phyloP scores from a whole-genome alignment of 2,888 invertebrate genomes.

The Nycteola revayana region DNA sequence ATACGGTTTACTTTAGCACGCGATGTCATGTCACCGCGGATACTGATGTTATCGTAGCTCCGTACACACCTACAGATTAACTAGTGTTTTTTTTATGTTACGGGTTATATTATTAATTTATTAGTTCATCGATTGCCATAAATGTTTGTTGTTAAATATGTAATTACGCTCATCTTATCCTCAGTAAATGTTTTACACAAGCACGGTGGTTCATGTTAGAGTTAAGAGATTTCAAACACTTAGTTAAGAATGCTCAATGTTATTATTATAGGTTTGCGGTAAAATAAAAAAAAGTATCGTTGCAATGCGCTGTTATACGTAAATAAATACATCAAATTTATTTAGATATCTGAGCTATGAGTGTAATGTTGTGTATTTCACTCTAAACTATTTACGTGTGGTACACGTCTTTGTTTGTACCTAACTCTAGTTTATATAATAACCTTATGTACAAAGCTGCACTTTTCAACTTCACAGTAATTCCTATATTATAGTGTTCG shows the following conservation, averaged over 20 bases:
- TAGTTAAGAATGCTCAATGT: conserved; percentile 75
- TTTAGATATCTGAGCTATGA: conserved; percentile 30
- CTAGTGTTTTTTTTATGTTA: conserved; percentile 55
- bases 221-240: conserved; percentile 54
- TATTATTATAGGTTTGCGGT: conserved; percentile 51
- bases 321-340: conserved; percentile 46
- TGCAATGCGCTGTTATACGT: conserved; percentile 55
- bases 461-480: conserved; percentile 23
- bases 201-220: conserved; percentile 68
- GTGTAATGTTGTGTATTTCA: conserved; percentile 22
- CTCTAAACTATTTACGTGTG: conserved; percentile 2
- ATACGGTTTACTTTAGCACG: conserved; percentile 26
- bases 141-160: conserved; percentile 66
- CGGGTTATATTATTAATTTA: conserved; percentile 64
- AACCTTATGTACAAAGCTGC: conserved; percentile 29
- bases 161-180: conserved; percentile 61
- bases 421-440: conserved; percentile 20
- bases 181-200: conserved; percentile 62
- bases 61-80: conserved; percentile 19
- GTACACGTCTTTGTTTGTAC: conserved; percentile 5
- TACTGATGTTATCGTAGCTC: conserved; percentile 49
- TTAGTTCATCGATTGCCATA: conserved; percentile 73
- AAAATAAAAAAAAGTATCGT: conserved; percentile 38
- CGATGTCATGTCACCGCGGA: conserved; percentile 57
- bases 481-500: conserved; percentile 1